phyloP scores from a whole-genome alignment of 2,113 vertebrate genomes.

The Cervus canadensis region DNA sequence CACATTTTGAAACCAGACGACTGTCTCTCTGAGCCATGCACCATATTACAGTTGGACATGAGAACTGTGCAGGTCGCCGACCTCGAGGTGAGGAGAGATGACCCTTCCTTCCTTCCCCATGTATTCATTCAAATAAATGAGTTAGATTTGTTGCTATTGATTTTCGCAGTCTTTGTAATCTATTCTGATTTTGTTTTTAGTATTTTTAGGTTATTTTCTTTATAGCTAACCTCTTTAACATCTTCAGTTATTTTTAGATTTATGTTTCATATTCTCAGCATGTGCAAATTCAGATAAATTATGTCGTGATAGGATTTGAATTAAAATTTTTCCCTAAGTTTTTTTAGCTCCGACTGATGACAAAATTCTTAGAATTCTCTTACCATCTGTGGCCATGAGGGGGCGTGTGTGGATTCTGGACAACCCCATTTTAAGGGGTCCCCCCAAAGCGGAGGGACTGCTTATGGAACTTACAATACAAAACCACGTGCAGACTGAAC shows the following conservation, averaged over 20 bases:
- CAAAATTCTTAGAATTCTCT: background rate
- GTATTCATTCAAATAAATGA: too few relatives aligned
- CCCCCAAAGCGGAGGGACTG: background rate
- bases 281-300: background rate
- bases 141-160: background rate
- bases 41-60: slow-evolving; percentile 83
- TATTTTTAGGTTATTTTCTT: background rate
- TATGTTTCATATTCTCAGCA: background rate
- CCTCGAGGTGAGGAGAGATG: slow-evolving; percentile 78
- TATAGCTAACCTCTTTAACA: background rate
- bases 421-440: fast-evolving
- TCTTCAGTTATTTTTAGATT: background rate
- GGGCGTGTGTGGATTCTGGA: fast-evolving
- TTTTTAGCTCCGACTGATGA: background rate
- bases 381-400: background rate
- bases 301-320: background rate
- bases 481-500: background rate
- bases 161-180: background rate
- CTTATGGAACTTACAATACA: background rate
- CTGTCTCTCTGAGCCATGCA: slow-evolving; percentile 80
- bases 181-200: background rate
- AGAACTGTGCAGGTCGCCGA: slow-evolving; percentile 82
- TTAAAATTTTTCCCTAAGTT: background rate
- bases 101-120: background rate
- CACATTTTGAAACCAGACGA: slow-evolving; percentile 81